A percentile compares a stretch with the other conserved stretches of the same genome.
Conservation (phyloP, 2,797 vertebrate species). For the Sphaeramia orbicularis region DNA sequence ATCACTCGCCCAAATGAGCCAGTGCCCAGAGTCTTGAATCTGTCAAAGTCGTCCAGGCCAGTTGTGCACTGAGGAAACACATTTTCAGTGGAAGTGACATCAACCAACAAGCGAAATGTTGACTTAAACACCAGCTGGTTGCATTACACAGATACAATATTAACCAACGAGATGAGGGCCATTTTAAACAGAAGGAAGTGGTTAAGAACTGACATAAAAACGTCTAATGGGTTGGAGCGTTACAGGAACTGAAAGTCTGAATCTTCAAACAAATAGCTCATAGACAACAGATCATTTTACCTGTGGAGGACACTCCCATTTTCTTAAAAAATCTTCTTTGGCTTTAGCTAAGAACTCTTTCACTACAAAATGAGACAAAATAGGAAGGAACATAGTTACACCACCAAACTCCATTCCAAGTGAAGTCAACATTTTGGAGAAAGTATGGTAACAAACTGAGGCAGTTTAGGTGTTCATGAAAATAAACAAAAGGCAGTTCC, state of each 20-base stretch:
- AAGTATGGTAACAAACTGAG: slow-evolving; percentile 27
- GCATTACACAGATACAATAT: not conserved
- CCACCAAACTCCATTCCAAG: not conserved
- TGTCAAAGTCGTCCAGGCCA: slow-evolving; percentile 96
- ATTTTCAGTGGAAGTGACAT: slow-evolving; percentile 20
- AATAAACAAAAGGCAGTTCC: slow-evolving; percentile 48
- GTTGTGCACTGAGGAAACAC: slow-evolving; percentile 91
- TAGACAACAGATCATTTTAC: slow-evolving; percentile 69
- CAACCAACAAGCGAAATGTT: slow-evolving; percentile 9
- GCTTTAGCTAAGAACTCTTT: slow-evolving; percentile 99
- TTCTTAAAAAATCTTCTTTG: slow-evolving; percentile 99
- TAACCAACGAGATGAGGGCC: slow-evolving; percentile 6
- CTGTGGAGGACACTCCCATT: slow-evolving; percentile 98
- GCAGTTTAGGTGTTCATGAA: slow-evolving; percentile 32
- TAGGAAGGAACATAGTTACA: slow-evolving; percentile 17
- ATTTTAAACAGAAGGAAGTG: slow-evolving; percentile 35
- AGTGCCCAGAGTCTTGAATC: slow-evolving; percentile 97
- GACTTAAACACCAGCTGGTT: not conserved
- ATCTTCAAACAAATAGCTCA: not conserved
- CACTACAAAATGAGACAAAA: slow-evolving; percentile 83
- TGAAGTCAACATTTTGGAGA: slow-evolving; percentile 22
- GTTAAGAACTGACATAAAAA: not conserved
- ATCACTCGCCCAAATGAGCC: slow-evolving; percentile 99
- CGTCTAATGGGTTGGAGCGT: not conserved
- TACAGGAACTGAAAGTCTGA: slow-evolving; percentile 1